Evolutionary conservation across 2,113 vertebrate genomes (phyloP), one percentile per base, ranked within the genome.

Genomic region (Benthochromis sp.): DNA sequence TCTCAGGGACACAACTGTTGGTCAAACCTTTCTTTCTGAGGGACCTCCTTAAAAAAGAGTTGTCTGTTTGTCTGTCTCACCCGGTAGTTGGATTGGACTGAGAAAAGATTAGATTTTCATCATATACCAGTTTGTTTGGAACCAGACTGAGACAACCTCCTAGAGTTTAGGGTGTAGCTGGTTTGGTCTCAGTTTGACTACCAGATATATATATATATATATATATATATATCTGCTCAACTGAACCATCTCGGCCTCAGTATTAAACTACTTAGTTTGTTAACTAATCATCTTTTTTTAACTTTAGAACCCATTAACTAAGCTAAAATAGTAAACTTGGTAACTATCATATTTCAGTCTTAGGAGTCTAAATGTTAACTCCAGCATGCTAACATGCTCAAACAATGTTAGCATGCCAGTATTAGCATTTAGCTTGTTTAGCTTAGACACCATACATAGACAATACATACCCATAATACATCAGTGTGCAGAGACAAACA

Each of bases 301-400:
- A 63, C 29, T 63, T 63, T 63, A 36, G 31, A 63, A 36, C 16
- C 6, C 9, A 63, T 63, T 3, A 63, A 24, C 38, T 71, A 21
- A 69, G 63, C 63, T 69, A 69, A 69, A 40, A 21, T 69, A 21
- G 34, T 0, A 38, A 38, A 69, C 3, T 21, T 69, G 19, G 19
- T 40, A 69, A 69, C 31, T 11, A 63, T 66, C 61, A 38, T 66
- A 66, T 66, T 66, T 66, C 63, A 69, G 11, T 21, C 4, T 69
- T 0, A 21, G 63, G 34, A 40, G 34, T 69, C 3, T 0, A 69
- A 38, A 69, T 38, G 34, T 21, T 38, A 69, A 21, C 3, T 1
- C 63, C 3, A 8, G 11, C 34, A 69, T 40, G 63, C 34, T 69
- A 69, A 13, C 34, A 40, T 69, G 34, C 63, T 40, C 34, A 69